A percentile compares a stretch with the other conserved stretches of the same genome.
Conservation (phyloP, 35 echinoderm and acorn worm genomes). For the Ophioderma brevispina region DNA sequence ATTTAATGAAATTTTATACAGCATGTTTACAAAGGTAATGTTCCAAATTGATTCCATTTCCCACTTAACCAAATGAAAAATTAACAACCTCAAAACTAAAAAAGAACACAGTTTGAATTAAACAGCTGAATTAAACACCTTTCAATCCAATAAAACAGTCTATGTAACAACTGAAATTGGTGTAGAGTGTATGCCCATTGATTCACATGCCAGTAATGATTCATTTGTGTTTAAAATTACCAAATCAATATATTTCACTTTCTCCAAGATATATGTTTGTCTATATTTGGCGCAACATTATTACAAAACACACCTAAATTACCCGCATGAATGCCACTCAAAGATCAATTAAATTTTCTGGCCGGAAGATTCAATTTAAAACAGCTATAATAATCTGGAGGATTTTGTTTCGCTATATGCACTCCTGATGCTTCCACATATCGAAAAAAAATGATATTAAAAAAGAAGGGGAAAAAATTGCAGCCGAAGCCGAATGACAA, state of each 20-base stretch:
- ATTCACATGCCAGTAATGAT: too few relatives aligned
- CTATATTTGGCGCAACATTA: conserved; percentile 1
- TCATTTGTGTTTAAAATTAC: background rate
- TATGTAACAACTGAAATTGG: too few relatives aligned
- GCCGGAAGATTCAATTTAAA: conserved; percentile 1
- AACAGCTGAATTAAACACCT: too few relatives aligned
- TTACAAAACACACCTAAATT: conserved; percentile 8
- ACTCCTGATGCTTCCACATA: background rate
- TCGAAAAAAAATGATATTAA: background rate
- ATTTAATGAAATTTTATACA: too few relatives aligned
- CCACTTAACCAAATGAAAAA: too few relatives aligned
- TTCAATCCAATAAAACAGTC: too few relatives aligned
- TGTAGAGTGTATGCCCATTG: too few relatives aligned
- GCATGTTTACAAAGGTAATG: too few relatives aligned
- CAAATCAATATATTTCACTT: background rate
- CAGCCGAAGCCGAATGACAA: background rate
- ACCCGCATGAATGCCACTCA: background rate
- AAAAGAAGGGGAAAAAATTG: background rate
- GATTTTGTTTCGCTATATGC: background rate
- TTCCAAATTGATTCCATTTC: too few relatives aligned
- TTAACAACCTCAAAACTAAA: too few relatives aligned
- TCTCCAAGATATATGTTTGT: background rate
- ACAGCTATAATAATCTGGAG: background rate
- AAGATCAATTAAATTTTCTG: conserved; percentile 6
- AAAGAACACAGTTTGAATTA: too few relatives aligned